Evolutionary conservation across 1,140 invertebrate genomes (phyloP).

Genomic region (Dreissena rostriformis): DNA sequence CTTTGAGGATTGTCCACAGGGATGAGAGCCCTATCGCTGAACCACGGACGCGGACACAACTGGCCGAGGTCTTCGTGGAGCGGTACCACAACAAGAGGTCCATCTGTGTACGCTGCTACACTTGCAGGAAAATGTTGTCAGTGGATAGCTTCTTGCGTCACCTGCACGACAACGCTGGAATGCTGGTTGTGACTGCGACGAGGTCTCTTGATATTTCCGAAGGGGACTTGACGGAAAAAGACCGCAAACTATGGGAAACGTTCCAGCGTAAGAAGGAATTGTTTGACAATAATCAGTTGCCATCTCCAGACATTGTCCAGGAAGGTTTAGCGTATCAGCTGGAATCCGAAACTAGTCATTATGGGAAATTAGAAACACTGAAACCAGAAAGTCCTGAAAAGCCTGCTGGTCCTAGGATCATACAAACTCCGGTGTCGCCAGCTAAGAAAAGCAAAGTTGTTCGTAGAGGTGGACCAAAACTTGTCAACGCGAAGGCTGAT

Average conservation of each 20-base stretch:
- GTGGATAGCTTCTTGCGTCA: slow-evolving; percentile 73
- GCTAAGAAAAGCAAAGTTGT: slow-evolving; percentile 40
- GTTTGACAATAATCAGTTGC: slow-evolving; percentile 50
- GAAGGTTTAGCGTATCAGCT: slow-evolving; percentile 10
- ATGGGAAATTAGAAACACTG: neutral
- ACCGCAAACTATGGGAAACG: slow-evolving; percentile 71
- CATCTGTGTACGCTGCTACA: slow-evolving; percentile 71
- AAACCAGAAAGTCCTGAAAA: slow-evolving; percentile 6
- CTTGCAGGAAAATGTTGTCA: slow-evolving; percentile 73
- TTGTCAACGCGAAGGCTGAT: neutral
- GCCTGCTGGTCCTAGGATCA: slow-evolving; percentile 28
- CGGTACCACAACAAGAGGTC: slow-evolving; percentile 70
- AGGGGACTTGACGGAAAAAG: slow-evolving; percentile 63
- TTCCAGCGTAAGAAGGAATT: slow-evolving; percentile 66
- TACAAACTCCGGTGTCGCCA: slow-evolving; percentile 38
- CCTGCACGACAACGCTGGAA: slow-evolving; percentile 69
- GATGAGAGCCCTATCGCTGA: slow-evolving; percentile 52
- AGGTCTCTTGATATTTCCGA: slow-evolving; percentile 66
- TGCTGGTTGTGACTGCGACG: slow-evolving; percentile 59
- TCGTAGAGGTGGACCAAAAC: slow-evolving; percentile 14
- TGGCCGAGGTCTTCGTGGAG: slow-evolving; percentile 73
- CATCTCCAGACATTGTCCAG: slow-evolving; percentile 17
- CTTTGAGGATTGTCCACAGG: slow-evolving; percentile 60
- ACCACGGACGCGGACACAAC: slow-evolving; percentile 59
- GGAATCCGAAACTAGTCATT: slow-evolving; percentile 10